phyloP scores from a whole-genome alignment of 2,888 invertebrate genomes.

The Cosmopolites sordidus region DNA sequence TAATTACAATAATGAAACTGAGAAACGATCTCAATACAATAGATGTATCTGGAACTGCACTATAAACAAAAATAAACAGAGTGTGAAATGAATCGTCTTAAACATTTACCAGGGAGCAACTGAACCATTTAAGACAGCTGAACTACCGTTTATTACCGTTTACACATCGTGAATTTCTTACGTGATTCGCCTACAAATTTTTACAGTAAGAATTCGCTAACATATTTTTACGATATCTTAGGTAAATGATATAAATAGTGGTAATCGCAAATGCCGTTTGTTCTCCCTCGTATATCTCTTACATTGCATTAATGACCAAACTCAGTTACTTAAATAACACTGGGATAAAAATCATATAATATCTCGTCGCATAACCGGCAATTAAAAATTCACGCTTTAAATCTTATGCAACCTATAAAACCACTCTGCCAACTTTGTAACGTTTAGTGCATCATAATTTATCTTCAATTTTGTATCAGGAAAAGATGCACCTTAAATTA shows the following conservation, averaged over 20 bases:
- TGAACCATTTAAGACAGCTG: too few species aligned
- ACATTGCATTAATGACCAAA: background rate
- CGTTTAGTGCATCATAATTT: conserved; percentile 25
- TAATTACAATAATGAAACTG: too few species aligned
- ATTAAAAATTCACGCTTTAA: conserved; percentile 33
- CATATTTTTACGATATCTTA: too few species aligned
- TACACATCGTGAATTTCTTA: too few species aligned
- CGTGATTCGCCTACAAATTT: too few species aligned
- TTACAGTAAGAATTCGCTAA: too few species aligned
- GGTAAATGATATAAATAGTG: too few species aligned
- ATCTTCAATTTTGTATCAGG: too few species aligned
- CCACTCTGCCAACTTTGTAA: conserved; percentile 22
- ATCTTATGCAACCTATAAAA: conserved; percentile 36
- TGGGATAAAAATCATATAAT: background rate
- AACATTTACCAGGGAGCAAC: background rate
- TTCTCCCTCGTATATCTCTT: background rate
- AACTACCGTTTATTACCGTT: too few species aligned
- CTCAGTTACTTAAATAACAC: background rate
- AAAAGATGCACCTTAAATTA: conserved; percentile 26
- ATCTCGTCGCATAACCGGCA: conserved; percentile 8
- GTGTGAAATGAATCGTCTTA: conserved; percentile 9
- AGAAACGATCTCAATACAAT: too few species aligned
- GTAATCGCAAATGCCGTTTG: too few species aligned
- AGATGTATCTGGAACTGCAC: too few species aligned
- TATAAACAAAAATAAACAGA: conserved; percentile 16